Base-by-base conservation (phyloP, 2,113 vertebrate species). In the Ploceus nigricollis region DNA sequence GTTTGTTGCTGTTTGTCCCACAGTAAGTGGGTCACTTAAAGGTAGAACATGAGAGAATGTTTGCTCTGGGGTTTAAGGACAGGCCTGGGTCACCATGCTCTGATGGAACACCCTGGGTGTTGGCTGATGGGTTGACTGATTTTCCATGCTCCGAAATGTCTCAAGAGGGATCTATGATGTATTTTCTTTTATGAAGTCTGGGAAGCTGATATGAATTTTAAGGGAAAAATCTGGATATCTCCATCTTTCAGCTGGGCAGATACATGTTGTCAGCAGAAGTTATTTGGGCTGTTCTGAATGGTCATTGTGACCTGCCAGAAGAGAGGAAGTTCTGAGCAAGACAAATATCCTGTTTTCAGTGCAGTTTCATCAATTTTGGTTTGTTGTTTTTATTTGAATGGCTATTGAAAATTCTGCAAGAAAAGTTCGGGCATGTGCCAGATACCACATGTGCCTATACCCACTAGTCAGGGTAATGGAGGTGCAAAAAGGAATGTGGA, bases 191-290 rank as follows among this genome's bases (percentile, higher is more conserved):
- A 24, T 57, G 42, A 69, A n/a, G 25, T 64, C 45, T 73, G 18
- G 28, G 63, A 73, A 88, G 42, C 33, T 64, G 33, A 28, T 45
- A 10, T 31, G 35, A 18, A 48, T 88, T 93, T 91, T 45, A 90
- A 53, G 23, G 40, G 18, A 19, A 86, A 30, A 77, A 25, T 24
- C 5, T 40, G 16, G 5, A 37, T 80, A 80, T 70, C 44, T 70
- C 12, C 23, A 18, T 70, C 13, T 54, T 71, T 50, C 27, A 68
- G 6, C 22, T 9, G 10, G 53, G 71, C 54, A 76, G 58, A 50
- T 44, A 44, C 0, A 4, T 65, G 64, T 56, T 8, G 1, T 70
- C 44, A 64, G 57, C 0, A 0, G 24, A 18, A 13, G 7, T 25
- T 40, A 10, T 27, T 65, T 11, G 8, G 18, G 8, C 44, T 68